Base-by-base conservation (phyloP, 2,797 vertebrate genomes). In the Remorina albescens region DNA sequence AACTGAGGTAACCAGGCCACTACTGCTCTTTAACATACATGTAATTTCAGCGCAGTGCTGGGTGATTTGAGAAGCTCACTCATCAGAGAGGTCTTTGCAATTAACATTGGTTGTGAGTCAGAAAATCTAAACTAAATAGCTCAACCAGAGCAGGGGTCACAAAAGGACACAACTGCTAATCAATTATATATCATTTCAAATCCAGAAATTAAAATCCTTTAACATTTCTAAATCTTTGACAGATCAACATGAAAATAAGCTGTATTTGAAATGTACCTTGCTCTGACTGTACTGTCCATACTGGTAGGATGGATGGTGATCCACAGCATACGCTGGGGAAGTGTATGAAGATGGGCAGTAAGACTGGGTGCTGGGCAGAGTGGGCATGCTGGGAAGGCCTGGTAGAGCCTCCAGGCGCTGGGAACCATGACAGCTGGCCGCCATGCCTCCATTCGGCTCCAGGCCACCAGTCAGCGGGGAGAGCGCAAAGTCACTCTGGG, bases 221-320 rank as follows among this genome's bases (percentile, higher is more conserved):
- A 80, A 74, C 13, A 54, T 3, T 46, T 1, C 13, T 69, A 18
- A 68, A 61, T 64, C 60, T 56, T 50, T 21, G n/a, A 25, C 72
- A 71, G 61, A 65, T 68, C 26, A 51, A 28, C 34, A 44, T 42
- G 2, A 28, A 72, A 73, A 46, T 7, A 50, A 53, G 59, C 25
- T 34, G 13, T 16, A 8, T 69, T 71, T 66, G 18, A 47, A 18
- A 32, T 50, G 32, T 86, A 95, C 96, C 97, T 98, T 96, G 96
- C 97, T 99, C 94, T 99, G 98, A 84, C 97, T 96, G 2, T 99
- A 99, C 78, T 99, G 98, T 85, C 97, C 95, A 0, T 99, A 99
- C 80, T 99, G 98, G 92, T 99, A 99, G 85, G 97, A 94, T 2
- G 97, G 94, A 80, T 98, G 97, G 0, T 98, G 97, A 89, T 99